Base-by-base conservation (phyloP, 2,888 invertebrate species). In the Synanthedon andrenaeformis region DNA sequence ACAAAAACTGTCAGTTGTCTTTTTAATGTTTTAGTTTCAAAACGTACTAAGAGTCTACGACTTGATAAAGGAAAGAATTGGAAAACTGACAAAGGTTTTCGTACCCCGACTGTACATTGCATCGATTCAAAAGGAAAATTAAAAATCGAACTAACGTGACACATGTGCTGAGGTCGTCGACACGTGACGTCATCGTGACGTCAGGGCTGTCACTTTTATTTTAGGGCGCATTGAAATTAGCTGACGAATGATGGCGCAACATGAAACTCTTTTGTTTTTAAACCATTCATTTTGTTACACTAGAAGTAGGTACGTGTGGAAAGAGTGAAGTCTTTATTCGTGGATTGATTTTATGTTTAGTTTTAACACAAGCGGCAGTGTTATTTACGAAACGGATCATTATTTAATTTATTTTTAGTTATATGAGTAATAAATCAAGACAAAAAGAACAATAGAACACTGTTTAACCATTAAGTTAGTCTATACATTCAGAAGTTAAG, bases 161-260 rank as follows among this genome's bases (percentile, higher is more conserved):
- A 55, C 51, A 53, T 42, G 57, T 60, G 62, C 63, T 62, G 61
- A 60, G 75, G 72, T 75, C 76, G 65, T 56, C 61, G 78, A 78
- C 77, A 76, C 61, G 62, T 73, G 72, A 74, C 76, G 73, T 73
- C 69, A 70, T 53, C 11, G 58, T 74, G 76, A 79, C 80, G 79
- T 79, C 75, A 71, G 62, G 57, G 66, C 66, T 76, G 75, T 80
- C 79, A 79, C 80, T 80, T 80, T 81, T 81, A 74, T 80, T 80
- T 75, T 75, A 73, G 76, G 72, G 71, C 69, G 64, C 65, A 70
- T 62, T 62, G 68, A 69, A 71, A 65, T 62, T 61, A 63, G 62
- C 57, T 59, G 65, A 62, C 53, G 55, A 58, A 54, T 62, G 61
- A 59, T 59, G 57, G 55, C 55, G 49, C 50, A 54, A 23, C 45